These are phyloP conservation scores for Clanis bilineata DNA, from an alignment of 2,888 invertebrate genomes.

Conservation along the genomic window DNA sequence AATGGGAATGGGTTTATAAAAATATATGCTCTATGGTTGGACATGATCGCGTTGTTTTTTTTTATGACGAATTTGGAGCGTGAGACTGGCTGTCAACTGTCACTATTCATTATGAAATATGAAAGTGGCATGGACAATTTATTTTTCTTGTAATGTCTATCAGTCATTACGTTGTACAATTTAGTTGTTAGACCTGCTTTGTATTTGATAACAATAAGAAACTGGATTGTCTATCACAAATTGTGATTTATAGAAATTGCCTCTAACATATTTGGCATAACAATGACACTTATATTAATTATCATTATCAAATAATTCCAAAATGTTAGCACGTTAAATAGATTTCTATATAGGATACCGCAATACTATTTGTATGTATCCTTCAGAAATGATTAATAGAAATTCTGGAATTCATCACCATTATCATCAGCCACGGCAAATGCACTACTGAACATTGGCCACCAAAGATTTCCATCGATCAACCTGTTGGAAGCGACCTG, in stretches of 20 bases:
- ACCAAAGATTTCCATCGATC: no score
- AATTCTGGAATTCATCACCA: no score
- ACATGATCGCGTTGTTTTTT: slow-evolving; percentile 43
- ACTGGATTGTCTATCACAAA: neutral
- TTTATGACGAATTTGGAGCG: slow-evolving; percentile 57
- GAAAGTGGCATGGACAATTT: slow-evolving; percentile 13
- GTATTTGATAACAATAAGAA: neutral
- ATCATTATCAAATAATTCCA: no score
- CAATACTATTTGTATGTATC: no score
- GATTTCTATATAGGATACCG: no score
- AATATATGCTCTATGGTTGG: slow-evolving; percentile 32
- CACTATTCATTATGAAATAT: slow-evolving; percentile 13
- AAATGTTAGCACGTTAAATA: no score
- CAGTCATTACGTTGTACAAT: slow-evolving; percentile 17
- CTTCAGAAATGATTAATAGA: no score
- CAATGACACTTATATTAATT: no score
- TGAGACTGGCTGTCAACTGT: slow-evolving; percentile 53
- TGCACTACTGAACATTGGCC: no score
- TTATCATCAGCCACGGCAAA: no score
- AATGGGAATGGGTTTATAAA: slow-evolving; percentile 44
- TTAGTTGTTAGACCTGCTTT: slow-evolving; percentile 2
- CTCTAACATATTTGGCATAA: no score
- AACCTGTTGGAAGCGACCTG: no score
- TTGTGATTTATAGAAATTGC: neutral
- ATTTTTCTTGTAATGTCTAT: neutral